A percentile compares a stretch with the other conserved stretches of the same genome.
phyloP scores from a whole-genome alignment of 2,797 vertebrate genomes.

The Anomalospiza imberbis region DNA sequence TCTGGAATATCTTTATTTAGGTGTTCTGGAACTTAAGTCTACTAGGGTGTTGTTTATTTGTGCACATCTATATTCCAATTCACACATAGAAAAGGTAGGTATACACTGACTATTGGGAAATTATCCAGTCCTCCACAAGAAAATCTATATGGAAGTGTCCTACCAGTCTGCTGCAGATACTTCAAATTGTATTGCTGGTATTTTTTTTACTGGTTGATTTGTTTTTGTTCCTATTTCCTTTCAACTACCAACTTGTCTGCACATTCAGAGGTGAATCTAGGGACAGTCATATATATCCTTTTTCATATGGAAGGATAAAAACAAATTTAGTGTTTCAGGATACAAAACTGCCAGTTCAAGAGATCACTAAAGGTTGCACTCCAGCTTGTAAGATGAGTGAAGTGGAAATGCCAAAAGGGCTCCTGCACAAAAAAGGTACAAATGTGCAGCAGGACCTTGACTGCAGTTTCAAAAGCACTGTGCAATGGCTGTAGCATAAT shows the following conservation, averaged over 20 bases:
- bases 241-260: not conserved
- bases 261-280: slow-evolving; percentile 5
- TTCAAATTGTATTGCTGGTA: not conserved
- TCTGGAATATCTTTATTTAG: not conserved
- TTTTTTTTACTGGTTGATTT: not conserved
- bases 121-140: not conserved
- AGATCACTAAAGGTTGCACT: not conserved
- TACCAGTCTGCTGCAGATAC: not conserved
- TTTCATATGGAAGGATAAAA: not conserved
- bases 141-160: not conserved
- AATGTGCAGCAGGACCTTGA: not conserved
- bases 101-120: not conserved
- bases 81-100: not conserved
- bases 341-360: not conserved
- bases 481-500: not conserved
- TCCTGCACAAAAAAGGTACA: not conserved
- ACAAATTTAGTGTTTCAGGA: slow-evolving; percentile 5
- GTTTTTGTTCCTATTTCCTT: not conserved
- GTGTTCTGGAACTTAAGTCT: not conserved
- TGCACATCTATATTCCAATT: not conserved
- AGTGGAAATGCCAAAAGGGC: slow-evolving; percentile 25
- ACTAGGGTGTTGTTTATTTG: not conserved
- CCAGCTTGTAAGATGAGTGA: not conserved
- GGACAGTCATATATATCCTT: not conserved
- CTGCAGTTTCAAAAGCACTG: not conserved